These are phyloP conservation scores for Apoderus coryli DNA, from an alignment of 2,888 invertebrate species.

Conservation along the genomic window DNA sequence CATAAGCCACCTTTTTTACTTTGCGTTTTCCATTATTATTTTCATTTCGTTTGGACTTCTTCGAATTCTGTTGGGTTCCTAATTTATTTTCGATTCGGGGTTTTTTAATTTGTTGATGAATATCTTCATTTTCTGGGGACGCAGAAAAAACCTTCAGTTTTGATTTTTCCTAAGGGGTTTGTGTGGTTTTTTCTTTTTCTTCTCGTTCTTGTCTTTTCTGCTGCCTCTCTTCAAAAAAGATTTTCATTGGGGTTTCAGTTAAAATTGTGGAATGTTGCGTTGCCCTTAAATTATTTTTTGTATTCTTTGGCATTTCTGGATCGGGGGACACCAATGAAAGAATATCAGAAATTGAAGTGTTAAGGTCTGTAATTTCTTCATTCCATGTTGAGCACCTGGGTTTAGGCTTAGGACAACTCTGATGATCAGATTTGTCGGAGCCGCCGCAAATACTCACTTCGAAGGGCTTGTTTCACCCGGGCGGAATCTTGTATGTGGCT, in stretches of 20 bases:
- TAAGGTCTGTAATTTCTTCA: not conserved
- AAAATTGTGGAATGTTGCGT: constrained; percentile 1
- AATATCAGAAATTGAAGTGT: constrained; percentile 1
- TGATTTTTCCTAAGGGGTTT: not conserved
- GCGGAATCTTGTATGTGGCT: too few species aligned
- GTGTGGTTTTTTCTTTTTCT: not conserved
- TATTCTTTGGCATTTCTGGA: too few species aligned
- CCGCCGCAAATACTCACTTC: too few species aligned
- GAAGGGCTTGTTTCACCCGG: too few species aligned
- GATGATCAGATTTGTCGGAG: too few species aligned
- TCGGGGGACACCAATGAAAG: too few species aligned
- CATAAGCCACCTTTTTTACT: not conserved
- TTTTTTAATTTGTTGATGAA: too few species aligned
- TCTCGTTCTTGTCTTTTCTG: constrained; percentile 3
- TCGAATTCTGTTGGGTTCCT: too few species aligned
- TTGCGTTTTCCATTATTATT: not conserved
- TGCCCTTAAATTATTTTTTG: constrained; percentile 1
- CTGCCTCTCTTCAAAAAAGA: not conserved
- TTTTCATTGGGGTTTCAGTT: constrained; percentile 1
- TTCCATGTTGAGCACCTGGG: not conserved
- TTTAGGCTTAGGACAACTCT: too few species aligned
- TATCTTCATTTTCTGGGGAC: too few species aligned
- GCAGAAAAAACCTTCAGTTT: too few species aligned
- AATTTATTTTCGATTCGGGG: too few species aligned
- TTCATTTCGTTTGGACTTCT: constrained; percentile 1